A percentile compares a stretch with the other conserved stretches of the same genome.
Conservation (phyloP, 2,888 invertebrate genomes). For the Drosophila atroscutellata region DNA sequence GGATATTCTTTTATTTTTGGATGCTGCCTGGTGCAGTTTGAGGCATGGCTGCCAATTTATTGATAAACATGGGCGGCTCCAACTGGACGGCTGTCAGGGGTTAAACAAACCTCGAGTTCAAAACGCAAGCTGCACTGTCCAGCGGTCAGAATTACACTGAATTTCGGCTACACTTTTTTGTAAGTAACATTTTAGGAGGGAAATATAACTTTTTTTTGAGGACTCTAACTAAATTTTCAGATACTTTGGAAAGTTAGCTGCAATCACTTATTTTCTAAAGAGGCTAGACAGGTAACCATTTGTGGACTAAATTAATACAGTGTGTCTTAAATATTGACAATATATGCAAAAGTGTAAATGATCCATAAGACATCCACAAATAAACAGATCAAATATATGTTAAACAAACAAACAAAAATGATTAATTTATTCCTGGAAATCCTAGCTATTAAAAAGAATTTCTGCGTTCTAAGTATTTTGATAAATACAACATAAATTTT, state of each 20-base stretch:
- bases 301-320: too few relatives aligned
- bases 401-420: background rate
- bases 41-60: slow-evolving; percentile 70
- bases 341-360: background rate
- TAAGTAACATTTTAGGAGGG: rapidly evolving
- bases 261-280: background rate
- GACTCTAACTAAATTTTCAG: background rate
- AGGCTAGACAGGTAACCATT: too few relatives aligned
- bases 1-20: slow-evolving; percentile 38
- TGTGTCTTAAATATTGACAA: background rate
- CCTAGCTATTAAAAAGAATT: background rate
- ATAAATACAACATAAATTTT: background rate
- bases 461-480: background rate
- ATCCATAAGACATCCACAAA: too few relatives aligned
- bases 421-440: background rate
- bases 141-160: background rate
- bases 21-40: slow-evolving; percentile 50
- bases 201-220: background rate
- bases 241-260: background rate
- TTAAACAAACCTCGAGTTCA: slow-evolving; percentile 41
- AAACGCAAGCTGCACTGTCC: slow-evolving; percentile 10
- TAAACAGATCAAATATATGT: too few relatives aligned
- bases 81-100: slow-evolving; percentile 28
- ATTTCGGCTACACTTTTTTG: slow-evolving; percentile 4
- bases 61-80: slow-evolving; percentile 63